phyloP scores from a whole-genome alignment of 2,888 invertebrate species.

The Caenorhabditis sp. region DNA sequence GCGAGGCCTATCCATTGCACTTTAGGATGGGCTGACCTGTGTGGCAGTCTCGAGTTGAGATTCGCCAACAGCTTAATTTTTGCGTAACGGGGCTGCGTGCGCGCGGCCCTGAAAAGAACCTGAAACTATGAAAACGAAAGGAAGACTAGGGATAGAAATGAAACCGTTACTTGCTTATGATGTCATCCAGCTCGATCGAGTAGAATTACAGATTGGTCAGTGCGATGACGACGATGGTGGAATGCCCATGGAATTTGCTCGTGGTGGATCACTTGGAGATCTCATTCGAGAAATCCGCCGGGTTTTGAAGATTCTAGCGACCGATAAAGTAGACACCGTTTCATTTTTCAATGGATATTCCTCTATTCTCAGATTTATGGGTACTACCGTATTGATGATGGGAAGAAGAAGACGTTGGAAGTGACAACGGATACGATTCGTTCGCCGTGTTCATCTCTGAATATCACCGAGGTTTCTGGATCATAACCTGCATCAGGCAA shows the following conservation, averaged over 20 bases:
- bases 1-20: conserved; percentile 89
- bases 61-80: conserved; percentile 83
- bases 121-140: too few relatives aligned
- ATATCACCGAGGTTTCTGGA: conserved; percentile 52
- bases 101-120: conserved; percentile 80
- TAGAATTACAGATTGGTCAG: conserved; percentile 46
- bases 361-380: conserved; percentile 70
- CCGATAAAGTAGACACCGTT: conserved; percentile 67
- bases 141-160: too few relatives aligned
- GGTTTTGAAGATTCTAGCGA: conserved; percentile 73
- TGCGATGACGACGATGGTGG: conserved; percentile 74
- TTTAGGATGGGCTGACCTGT: conserved; percentile 88
- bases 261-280: conserved; percentile 73
- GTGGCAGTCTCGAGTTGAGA: conserved; percentile 88
- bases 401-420: conserved; percentile 48
- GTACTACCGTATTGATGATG: conserved; percentile 70
- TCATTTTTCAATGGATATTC: background rate
- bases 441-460: conserved; percentile 44
- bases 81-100: conserved; percentile 83
- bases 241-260: conserved; percentile 68
- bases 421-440: conserved; percentile 62
- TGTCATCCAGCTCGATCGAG: too few relatives aligned
- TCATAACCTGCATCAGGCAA: background rate
- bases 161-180: too few relatives aligned
- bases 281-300: conserved; percentile 73